Evolutionary conservation across 2,797 vertebrate species (phyloP).

Genomic region (Lagorchestes hirsutus): DNA sequence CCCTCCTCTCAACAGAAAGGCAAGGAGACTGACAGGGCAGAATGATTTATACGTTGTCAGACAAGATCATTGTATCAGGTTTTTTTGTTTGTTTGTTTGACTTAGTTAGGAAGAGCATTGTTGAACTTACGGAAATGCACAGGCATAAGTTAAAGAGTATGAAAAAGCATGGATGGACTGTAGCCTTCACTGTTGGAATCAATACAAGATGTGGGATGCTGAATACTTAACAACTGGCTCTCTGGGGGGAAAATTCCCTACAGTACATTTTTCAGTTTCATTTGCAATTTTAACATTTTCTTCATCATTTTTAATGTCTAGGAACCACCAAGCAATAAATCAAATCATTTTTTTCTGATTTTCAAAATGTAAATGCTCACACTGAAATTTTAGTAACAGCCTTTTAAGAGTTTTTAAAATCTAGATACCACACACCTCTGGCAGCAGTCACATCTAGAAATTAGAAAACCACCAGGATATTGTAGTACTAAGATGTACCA

Average conservation of each 20-base stretch:
- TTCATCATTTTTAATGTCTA: not conserved
- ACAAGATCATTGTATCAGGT: not conserved
- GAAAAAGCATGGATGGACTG: not conserved
- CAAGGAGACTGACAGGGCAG: not conserved
- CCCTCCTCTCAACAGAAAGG: not conserved
- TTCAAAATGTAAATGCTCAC: not conserved
- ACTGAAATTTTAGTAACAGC: not conserved
- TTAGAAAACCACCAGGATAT: not conserved
- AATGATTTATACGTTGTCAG: not conserved
- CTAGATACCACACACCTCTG: not conserved
- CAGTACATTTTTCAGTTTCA: not conserved
- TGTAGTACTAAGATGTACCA: not conserved
- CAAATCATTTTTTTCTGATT: not conserved
- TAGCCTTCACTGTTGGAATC: not conserved
- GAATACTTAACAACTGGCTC: not conserved
- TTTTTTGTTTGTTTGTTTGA: not conserved
- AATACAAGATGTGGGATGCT: not conserved
- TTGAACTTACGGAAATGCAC: not conserved
- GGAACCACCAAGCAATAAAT: not conserved
- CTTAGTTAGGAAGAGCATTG: not conserved
- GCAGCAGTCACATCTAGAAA: not conserved
- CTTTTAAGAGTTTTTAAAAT: not conserved
- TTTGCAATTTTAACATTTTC: not conserved
- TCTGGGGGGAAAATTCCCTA: not conserved
- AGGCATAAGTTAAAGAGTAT: not conserved